phyloP scores from a whole-genome alignment of 2,888 invertebrate genomes.

The Elmis aenea region DNA sequence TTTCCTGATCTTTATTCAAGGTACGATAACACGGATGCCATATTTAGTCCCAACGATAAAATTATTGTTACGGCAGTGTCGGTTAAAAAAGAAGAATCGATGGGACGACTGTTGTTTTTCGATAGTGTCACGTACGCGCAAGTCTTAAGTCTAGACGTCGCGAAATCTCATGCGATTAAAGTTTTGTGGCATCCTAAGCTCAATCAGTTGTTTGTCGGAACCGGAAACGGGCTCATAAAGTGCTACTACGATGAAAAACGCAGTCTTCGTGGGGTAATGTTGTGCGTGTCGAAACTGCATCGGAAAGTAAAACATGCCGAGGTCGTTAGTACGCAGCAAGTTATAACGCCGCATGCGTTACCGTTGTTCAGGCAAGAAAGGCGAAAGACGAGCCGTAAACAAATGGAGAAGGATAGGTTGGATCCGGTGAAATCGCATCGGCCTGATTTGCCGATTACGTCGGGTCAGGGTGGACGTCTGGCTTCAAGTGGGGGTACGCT shows the following conservation, averaged over 20 bases:
- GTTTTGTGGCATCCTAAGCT: conserved; percentile 94
- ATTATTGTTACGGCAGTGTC: conserved; percentile 87
- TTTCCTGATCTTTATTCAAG: conserved; percentile 71
- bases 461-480: conserved; percentile 88
- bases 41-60: conserved; percentile 90
- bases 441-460: conserved; percentile 83
- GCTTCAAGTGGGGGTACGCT: conserved; percentile 93
- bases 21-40: conserved; percentile 77
- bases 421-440: conserved; percentile 79
- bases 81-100: conserved; percentile 54
- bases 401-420: conserved; percentile 84
- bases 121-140: conserved; percentile 70
- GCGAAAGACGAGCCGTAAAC: conserved; percentile 81
- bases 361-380: conserved; percentile 92
- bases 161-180: conserved; percentile 80
- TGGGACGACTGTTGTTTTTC: conserved; percentile 73
- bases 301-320: conserved; percentile 78
- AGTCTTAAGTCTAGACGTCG: conserved; percentile 69
- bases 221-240: conserved; percentile 85
- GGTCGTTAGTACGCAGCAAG: conserved; percentile 83
- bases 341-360: conserved; percentile 93
- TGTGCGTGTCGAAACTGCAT: conserved; percentile 79
- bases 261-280: conserved; percentile 84
- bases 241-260: conserved; percentile 85
- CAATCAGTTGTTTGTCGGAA: conserved; percentile 93